Percentiles rank a stretch among this genome's conserved stretches.
phyloP scores from a whole-genome alignment of 2,113 vertebrate genomes.

The Zosterops hypoxanthus region DNA sequence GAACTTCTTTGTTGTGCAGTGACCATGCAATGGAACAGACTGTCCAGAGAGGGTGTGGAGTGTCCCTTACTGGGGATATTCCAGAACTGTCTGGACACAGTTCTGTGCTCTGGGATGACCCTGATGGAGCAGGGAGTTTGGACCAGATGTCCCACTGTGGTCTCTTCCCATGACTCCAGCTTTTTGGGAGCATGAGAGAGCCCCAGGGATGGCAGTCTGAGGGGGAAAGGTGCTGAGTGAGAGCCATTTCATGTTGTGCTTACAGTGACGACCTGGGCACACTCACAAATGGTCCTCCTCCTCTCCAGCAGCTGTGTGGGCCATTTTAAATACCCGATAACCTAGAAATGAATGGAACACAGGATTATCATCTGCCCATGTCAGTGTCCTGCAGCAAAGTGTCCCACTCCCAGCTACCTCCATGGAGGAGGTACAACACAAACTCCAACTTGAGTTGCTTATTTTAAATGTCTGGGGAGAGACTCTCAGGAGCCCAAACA shows the following conservation, averaged over 20 bases:
- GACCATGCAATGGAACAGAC: background rate
- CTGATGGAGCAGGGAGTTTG: background rate
- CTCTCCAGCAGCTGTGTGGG: background rate
- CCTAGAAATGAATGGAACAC: background rate
- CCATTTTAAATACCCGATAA: background rate
- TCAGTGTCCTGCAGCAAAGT: background rate
- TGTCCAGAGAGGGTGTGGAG: background rate
- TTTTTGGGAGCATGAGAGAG: background rate
- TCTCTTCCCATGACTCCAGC: background rate
- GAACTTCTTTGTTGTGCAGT: background rate
- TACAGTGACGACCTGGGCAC: background rate
- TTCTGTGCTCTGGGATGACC: background rate
- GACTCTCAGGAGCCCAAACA: background rate
- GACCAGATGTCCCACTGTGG: too few species aligned
- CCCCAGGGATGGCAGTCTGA: background rate
- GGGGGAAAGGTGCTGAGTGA: background rate
- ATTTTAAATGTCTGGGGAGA: background rate
- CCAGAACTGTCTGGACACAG: background rate
- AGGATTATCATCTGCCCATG: background rate
- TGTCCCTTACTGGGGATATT: background rate
- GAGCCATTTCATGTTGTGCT: background rate
- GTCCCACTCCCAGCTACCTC: background rate
- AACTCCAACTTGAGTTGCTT: background rate
- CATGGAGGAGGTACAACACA: rapidly evolving
- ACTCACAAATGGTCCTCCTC: rapidly evolving